Conservation (phyloP, 1,140 invertebrate genomes). For the Pollicipes pollicipes region DNA sequence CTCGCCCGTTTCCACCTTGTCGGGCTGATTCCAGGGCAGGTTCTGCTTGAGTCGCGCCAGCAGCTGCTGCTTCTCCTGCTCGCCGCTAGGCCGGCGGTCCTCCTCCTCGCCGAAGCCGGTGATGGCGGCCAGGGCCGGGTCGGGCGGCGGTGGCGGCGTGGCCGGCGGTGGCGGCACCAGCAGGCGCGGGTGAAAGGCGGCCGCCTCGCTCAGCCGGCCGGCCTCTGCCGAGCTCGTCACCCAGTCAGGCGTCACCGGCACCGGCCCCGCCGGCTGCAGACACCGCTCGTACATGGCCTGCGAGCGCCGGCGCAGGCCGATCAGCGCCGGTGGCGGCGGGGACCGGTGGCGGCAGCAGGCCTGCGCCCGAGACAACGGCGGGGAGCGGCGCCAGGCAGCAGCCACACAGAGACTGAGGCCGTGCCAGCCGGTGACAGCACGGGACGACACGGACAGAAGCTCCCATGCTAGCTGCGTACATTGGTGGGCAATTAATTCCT, state of each 20-base stretch:
- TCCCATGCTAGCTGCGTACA: no score
- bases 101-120: neutral
- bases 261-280: neutral
- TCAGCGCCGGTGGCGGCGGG: no score
- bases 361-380: no score
- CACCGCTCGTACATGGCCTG: neutral
- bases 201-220: constrained; percentile 38
- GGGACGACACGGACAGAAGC: no score
- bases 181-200: constrained; percentile 59
- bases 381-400: no score
- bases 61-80: constrained; percentile 3
- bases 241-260: constrained; percentile 66
- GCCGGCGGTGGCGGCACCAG: constrained; percentile 37
- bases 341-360: no score
- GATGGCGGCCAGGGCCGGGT: neutral
- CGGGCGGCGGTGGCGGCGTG: neutral
- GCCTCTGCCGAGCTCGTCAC: constrained; percentile 49
- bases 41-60: neutral
- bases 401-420: no score
- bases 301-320: no score
- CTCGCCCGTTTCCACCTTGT: no score
- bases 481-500: no score
- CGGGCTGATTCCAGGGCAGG: neutral
- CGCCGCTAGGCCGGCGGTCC: neutral
- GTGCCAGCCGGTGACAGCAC: no score